These are phyloP conservation scores for Drosophila bocqueti DNA, from an alignment of 1,140 invertebrate genomes.

Conservation along the genomic window DNA sequence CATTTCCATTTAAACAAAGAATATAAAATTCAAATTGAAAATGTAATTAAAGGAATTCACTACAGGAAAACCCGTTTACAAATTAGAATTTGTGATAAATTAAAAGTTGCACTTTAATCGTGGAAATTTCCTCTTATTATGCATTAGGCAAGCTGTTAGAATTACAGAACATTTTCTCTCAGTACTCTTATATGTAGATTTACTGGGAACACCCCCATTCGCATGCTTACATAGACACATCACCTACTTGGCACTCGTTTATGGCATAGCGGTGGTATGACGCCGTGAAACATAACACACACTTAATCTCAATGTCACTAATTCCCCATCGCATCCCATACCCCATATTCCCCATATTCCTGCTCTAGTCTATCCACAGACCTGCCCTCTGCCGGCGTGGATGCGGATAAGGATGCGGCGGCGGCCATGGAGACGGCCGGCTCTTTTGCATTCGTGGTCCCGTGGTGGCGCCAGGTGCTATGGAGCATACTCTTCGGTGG, in stretches of 20 bases:
- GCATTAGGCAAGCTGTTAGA: not conserved
- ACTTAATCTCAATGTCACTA: constrained; percentile 79
- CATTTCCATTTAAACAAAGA: not conserved
- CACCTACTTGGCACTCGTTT: constrained; percentile 56
- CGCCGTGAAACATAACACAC: constrained; percentile 59
- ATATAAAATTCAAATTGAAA: too few species aligned
- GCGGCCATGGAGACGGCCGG: constrained; percentile 40
- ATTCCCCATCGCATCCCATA: constrained; percentile 57
- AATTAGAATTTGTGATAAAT: not conserved
- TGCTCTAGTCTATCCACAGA: constrained; percentile 41
- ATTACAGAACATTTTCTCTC: not conserved
- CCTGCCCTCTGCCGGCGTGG: constrained; percentile 21
- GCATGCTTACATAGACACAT: constrained; percentile 47
- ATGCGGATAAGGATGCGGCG: constrained; percentile 43
- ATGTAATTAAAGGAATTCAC: not conserved
- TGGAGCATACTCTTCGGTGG: constrained; percentile 93
- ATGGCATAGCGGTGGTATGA: constrained; percentile 23
- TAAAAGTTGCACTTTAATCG: not conserved
- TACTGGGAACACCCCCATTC: constrained; percentile 26
- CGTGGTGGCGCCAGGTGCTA: constrained; percentile 93
- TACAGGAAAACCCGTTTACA: not conserved
- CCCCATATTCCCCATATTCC: not conserved
- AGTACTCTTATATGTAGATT: constrained; percentile 7
- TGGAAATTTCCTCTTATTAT: not conserved
- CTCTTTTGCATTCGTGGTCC: constrained; percentile 88